A percentile compares a stretch with the other conserved stretches of the same genome.
phyloP scores from a whole-genome alignment of 2,113 vertebrate genomes.

The Conger conger region DNA sequence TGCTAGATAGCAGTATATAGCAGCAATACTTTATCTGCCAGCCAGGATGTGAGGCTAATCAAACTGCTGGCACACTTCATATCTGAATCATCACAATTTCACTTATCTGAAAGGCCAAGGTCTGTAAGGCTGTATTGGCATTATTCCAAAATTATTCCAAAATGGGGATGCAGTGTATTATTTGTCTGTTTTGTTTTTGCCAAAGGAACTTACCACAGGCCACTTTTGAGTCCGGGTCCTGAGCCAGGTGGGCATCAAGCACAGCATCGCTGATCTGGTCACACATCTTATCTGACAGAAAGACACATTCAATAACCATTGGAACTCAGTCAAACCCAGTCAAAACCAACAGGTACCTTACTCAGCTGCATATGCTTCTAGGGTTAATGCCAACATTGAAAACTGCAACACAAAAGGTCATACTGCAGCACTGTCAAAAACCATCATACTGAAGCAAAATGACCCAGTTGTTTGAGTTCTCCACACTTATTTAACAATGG shows the following conservation, averaged over 20 bases:
- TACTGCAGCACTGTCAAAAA: background rate
- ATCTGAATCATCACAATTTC: too few relatives aligned
- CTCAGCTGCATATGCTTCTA: too few relatives aligned
- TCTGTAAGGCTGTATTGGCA: background rate
- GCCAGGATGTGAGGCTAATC: background rate
- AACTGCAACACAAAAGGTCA: background rate
- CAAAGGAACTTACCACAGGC: constrained; percentile 62
- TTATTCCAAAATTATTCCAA: background rate
- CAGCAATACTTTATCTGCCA: background rate
- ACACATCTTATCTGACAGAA: constrained; percentile 68
- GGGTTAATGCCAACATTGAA: too few relatives aligned
- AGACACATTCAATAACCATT: too few relatives aligned
- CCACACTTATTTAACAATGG: too few relatives aligned
- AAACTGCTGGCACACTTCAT: background rate
- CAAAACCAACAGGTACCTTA: too few relatives aligned
- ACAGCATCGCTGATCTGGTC: constrained; percentile 70
- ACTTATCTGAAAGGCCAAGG: background rate
- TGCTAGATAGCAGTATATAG: background rate
- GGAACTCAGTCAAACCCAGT: too few relatives aligned
- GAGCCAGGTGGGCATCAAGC: constrained; percentile 63
- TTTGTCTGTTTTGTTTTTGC: background rate
- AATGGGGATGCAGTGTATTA: background rate
- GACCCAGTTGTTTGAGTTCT: too few relatives aligned
- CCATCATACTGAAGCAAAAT: background rate
- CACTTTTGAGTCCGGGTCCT: constrained; percentile 70